Percentiles rank a stretch among this genome's conserved stretches.
Conservation (phyloP, 1,140 invertebrate genomes). For the Lasioglossum albipes region DNA sequence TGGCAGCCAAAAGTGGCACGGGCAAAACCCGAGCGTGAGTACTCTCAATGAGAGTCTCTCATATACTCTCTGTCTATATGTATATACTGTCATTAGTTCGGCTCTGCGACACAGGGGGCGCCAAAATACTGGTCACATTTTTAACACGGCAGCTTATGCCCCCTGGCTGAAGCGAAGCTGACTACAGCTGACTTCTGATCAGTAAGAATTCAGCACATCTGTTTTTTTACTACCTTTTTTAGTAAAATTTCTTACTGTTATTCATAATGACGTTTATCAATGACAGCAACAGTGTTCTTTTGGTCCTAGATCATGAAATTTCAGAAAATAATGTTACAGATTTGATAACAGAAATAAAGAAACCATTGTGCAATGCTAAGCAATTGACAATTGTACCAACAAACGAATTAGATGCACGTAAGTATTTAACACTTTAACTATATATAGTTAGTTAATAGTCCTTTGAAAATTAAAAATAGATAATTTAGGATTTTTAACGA, state of each 20-base stretch:
- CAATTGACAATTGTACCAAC: slow-evolving; percentile 3
- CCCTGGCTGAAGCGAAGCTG: too few species aligned
- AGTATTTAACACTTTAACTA: background rate
- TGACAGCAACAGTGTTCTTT: slow-evolving; percentile 10
- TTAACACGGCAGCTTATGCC: too few species aligned
- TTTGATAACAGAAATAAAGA: background rate
- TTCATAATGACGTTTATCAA: slow-evolving; percentile 21
- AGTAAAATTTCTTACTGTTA: background rate
- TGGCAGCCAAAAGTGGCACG: too few species aligned
- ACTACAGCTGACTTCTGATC: background rate
- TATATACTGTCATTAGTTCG: too few species aligned
- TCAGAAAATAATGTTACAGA: background rate
- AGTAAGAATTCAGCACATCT: background rate
- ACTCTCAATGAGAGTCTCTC: too few species aligned
- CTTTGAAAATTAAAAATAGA: too few species aligned
- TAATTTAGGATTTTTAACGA: background rate
- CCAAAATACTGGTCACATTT: too few species aligned
- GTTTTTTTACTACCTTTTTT: background rate
- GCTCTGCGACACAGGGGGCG: too few species aligned
- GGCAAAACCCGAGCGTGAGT: too few species aligned
- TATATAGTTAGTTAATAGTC: background rate
- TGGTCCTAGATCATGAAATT: slow-evolving; percentile 19
- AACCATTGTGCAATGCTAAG: background rate
- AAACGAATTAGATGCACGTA: slow-evolving; percentile 23
- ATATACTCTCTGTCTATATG: too few species aligned